Evolutionary conservation across 2,113 vertebrate genomes (phyloP), one percentile per base, ranked within the genome.

Genomic region (Dinomys branickii): DNA sequence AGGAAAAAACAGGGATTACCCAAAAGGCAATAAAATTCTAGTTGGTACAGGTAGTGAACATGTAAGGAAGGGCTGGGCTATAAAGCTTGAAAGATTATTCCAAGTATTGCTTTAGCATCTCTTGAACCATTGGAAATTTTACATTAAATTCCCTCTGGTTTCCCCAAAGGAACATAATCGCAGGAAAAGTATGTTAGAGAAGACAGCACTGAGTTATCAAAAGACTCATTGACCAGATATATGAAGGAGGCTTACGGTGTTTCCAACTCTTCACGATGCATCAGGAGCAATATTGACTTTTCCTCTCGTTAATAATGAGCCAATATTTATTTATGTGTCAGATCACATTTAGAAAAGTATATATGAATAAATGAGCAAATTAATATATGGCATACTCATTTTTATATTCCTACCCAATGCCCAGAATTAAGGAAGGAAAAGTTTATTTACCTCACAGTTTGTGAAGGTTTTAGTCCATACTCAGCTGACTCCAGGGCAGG

Each of bases 381-480:
- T 4, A 97, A 56, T 65, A n/a, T 85, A 69, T 69, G 12, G 0
- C 10, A 58, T 65, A n/a, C 1, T 84, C 12, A 59, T 85, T 82
- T 90, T 92, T 88, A 59, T 94, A 95, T 59, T 54, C 30, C 30
- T n/a, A n/a, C n/a, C n/a, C n/a, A n/a, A n/a, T n/a, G n/a, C n/a
- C n/a, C n/a, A n/a, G n/a, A n/a, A n/a, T n/a, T n/a, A n/a, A n/a
- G n/a, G n/a, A n/a, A n/a, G n/a, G n/a, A n/a, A n/a, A n/a, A n/a
- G n/a, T n/a, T n/a, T n/a, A n/a, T n/a, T n/a, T n/a, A n/a, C n/a
- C n/a, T n/a, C n/a, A n/a, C n/a, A n/a, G n/a, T n/a, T n/a, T n/a
- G n/a, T n/a, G n/a, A n/a, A n/a, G n/a, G n/a, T n/a, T n/a, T n/a
- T n/a, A n/a, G n/a, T n/a, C n/a, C n/a, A n/a, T n/a, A n/a, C n/a